Conservation (phyloP, 2,888 invertebrate genomes). For the Polyploca ridens region DNA sequence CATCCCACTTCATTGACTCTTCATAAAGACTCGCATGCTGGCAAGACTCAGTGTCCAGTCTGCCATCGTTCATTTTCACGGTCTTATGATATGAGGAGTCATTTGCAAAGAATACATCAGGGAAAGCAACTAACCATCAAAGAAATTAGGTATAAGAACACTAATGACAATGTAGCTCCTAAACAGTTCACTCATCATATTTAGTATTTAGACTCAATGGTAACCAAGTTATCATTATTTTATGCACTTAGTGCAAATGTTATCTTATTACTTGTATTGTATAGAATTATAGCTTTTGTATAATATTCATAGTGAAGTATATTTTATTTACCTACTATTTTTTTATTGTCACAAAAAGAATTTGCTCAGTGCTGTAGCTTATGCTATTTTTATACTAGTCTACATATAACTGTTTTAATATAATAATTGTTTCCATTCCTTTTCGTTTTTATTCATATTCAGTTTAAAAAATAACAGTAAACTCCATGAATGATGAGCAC, state of each 20-base stretch:
- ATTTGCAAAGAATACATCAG: conserved; percentile 85
- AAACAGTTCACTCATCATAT: conserved; percentile 76
- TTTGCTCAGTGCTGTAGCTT: conserved; percentile 78
- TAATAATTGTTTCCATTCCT: conserved; percentile 66
- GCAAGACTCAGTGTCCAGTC: conserved; percentile 86
- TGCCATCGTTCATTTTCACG: conserved; percentile 86
- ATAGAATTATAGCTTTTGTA: conserved; percentile 22
- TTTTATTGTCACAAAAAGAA: conserved; percentile 63
- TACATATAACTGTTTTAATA: conserved; percentile 71
- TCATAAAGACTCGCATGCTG: conserved; percentile 86
- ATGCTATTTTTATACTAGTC: conserved; percentile 84
- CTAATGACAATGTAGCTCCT: conserved; percentile 65
- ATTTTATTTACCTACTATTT: conserved; percentile 40
- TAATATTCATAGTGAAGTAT: conserved; percentile 31
- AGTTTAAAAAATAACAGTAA: neutral
- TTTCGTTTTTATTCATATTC: conserved; percentile 35
- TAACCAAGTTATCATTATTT: conserved; percentile 43
- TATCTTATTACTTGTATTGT: conserved; percentile 12
- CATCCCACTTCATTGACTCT: conserved; percentile 86
- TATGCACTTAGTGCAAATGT: conserved; percentile 55
- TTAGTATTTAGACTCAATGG: conserved; percentile 49
- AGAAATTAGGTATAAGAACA: conserved; percentile 77
- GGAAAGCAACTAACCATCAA: conserved; percentile 80
- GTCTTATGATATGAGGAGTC: conserved; percentile 86
- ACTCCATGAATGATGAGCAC: no score